Evolutionary conservation across 1,140 invertebrate species (phyloP).

Genomic region (Sweltsa coloradensis): DNA sequence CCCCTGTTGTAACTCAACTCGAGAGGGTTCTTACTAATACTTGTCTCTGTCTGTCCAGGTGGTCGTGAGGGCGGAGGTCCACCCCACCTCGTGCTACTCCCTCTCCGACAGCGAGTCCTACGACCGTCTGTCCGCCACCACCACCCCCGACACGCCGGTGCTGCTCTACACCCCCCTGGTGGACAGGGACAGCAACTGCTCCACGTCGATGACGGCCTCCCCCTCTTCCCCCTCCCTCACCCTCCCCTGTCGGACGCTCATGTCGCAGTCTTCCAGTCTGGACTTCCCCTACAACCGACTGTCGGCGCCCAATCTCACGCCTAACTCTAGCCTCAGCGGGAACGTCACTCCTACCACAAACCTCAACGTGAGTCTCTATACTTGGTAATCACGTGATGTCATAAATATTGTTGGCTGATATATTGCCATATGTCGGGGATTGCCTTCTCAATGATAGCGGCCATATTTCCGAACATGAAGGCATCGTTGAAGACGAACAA

Average conservation of each 20-base stretch:
- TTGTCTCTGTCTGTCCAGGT: conserved; percentile 9
- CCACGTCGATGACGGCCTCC: conserved; percentile 10
- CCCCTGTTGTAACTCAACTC: not conserved
- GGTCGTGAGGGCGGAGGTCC: conserved; percentile 15
- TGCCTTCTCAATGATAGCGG: too few species aligned
- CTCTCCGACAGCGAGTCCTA: too few species aligned
- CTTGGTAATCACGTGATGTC: too few species aligned
- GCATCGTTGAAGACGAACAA: too few species aligned
- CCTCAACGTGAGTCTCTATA: too few species aligned
- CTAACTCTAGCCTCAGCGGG: conserved; percentile 11
- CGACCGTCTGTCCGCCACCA: too few species aligned
- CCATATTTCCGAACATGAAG: too few species aligned
- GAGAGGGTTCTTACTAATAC: not conserved
- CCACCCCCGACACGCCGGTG: conserved; percentile 20
- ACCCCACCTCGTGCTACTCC: not conserved
- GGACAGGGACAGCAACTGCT: conserved; percentile 9
- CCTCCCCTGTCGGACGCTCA: conserved; percentile 10
- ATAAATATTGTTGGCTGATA: too few species aligned
- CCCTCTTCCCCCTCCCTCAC: conserved; percentile 12
- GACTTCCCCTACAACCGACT: too few species aligned
- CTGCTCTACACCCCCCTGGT: conserved; percentile 10
- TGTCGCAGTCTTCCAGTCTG: conserved; percentile 11
- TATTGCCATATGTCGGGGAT: too few species aligned
- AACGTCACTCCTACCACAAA: not conserved
- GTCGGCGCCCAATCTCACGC: conserved; percentile 6